phyloP scores from a whole-genome alignment of 2,888 invertebrate species.

The Coelinius sp. region DNA sequence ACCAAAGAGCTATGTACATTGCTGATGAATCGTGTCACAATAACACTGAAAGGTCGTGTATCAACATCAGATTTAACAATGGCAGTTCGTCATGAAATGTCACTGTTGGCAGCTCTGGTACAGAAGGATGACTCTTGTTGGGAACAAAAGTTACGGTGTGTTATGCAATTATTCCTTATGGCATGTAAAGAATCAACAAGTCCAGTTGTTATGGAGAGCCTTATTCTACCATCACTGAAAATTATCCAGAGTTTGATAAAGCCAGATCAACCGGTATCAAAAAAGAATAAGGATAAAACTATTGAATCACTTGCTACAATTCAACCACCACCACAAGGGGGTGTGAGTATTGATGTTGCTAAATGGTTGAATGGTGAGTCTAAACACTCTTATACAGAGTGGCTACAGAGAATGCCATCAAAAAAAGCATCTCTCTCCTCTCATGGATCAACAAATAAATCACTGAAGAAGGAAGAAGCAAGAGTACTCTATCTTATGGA shows the following conservation, averaged over 20 bases:
- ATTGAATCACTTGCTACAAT: slow-evolving; percentile 73
- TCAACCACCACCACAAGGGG: slow-evolving; percentile 73
- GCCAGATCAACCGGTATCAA: slow-evolving; percentile 74
- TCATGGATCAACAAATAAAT: slow-evolving; percentile 50
- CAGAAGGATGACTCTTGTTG: slow-evolving; percentile 96
- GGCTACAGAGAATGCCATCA: slow-evolving; percentile 78
- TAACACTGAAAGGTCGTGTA: slow-evolving; percentile 83
- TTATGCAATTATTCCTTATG: slow-evolving; percentile 89
- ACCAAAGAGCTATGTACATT: slow-evolving; percentile 88
- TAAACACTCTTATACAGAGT: slow-evolving; percentile 79
- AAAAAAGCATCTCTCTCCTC: slow-evolving; percentile 63
- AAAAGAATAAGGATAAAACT: slow-evolving; percentile 74
- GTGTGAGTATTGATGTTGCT: slow-evolving; percentile 80
- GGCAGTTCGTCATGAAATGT: slow-evolving; percentile 90
- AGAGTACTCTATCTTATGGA: slow-evolving; percentile 77
- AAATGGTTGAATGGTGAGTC: slow-evolving; percentile 83
- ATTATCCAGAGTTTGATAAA: slow-evolving; percentile 89
- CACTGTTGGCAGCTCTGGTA: slow-evolving; percentile 87
- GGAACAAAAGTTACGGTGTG: slow-evolving; percentile 91
- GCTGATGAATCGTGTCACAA: slow-evolving; percentile 87
- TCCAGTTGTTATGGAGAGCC: slow-evolving; percentile 90
- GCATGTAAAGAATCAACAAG: slow-evolving; percentile 84
- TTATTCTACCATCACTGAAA: slow-evolving; percentile 92
- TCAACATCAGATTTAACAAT: slow-evolving; percentile 82
- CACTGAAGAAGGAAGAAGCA: slow-evolving; percentile 63